phyloP scores from a whole-genome alignment of 2,113 vertebrate species.

The Aythya baeri region DNA sequence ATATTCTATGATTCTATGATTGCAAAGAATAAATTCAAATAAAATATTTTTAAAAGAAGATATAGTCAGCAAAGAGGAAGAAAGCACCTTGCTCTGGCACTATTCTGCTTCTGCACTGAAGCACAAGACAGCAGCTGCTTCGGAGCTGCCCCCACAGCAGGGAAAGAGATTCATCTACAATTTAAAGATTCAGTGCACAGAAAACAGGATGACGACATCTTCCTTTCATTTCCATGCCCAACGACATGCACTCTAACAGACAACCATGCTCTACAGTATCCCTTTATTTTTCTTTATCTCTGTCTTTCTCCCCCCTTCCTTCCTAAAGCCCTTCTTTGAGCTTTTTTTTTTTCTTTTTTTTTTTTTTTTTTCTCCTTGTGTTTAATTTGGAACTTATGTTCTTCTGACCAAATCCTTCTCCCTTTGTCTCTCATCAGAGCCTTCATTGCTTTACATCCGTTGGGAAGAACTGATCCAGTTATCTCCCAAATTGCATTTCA shows the following conservation, averaged over 20 bases:
- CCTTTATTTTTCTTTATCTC: constrained; percentile 25
- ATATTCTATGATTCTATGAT: background rate
- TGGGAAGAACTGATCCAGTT: constrained; percentile 49
- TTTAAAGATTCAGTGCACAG: constrained; percentile 34
- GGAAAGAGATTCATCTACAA: background rate
- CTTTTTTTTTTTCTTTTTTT: background rate
- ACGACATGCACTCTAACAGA: background rate
- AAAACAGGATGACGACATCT: background rate
- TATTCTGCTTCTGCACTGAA: background rate
- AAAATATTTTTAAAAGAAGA: background rate
- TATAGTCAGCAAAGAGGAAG: background rate
- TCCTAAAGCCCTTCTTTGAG: background rate
- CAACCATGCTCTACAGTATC: background rate
- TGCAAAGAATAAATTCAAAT: background rate
- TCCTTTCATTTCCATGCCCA: constrained; percentile 34
- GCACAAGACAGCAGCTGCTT: background rate
- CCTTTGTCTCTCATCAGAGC: constrained; percentile 24
- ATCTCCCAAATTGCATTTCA: constrained; percentile 44
- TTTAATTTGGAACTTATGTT: constrained; percentile 24
- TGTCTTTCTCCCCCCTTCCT: background rate
- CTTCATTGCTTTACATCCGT: background rate
- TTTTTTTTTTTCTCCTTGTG: background rate
- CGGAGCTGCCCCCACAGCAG: background rate
- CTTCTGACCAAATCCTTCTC: constrained; percentile 22
- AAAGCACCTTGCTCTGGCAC: background rate